Evolutionary conservation across 2,113 vertebrate genomes (phyloP).

Genomic region (Origma solitaria): DNA sequence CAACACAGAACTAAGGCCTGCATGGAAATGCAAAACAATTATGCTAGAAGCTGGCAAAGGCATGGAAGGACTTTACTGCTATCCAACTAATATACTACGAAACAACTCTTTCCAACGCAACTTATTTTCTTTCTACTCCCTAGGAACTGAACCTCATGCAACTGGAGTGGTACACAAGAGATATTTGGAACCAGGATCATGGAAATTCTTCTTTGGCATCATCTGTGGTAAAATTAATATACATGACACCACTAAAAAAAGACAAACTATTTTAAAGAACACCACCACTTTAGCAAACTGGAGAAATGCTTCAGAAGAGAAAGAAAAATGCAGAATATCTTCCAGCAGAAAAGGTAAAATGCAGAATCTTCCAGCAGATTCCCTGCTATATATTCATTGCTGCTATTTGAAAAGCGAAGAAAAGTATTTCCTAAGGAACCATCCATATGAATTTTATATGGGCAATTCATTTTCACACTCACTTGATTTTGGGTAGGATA

Average conservation of each 20-base stretch:
- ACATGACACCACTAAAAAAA: background rate
- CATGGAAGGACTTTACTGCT: background rate
- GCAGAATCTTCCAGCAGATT: background rate
- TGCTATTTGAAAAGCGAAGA: background rate
- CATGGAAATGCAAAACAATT: background rate
- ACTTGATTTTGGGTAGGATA: background rate
- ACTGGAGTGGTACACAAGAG: background rate
- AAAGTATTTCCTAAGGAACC: background rate
- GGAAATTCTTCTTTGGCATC: background rate
- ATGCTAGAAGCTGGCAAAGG: background rate
- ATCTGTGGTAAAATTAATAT: background rate
- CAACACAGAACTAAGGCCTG: background rate
- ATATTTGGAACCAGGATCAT: background rate
- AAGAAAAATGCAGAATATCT: background rate
- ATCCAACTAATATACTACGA: background rate
- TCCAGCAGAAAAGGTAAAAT: background rate
- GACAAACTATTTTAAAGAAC: background rate
- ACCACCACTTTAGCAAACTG: background rate
- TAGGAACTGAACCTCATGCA: background rate
- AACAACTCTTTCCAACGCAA: background rate
- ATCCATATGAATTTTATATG: background rate
- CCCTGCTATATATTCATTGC: background rate
- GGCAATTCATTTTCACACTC: background rate
- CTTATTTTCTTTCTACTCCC: background rate
- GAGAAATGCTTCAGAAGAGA: background rate